phyloP scores from a whole-genome alignment of 2,888 invertebrate genomes.

The Microctonus hyperodae region DNA sequence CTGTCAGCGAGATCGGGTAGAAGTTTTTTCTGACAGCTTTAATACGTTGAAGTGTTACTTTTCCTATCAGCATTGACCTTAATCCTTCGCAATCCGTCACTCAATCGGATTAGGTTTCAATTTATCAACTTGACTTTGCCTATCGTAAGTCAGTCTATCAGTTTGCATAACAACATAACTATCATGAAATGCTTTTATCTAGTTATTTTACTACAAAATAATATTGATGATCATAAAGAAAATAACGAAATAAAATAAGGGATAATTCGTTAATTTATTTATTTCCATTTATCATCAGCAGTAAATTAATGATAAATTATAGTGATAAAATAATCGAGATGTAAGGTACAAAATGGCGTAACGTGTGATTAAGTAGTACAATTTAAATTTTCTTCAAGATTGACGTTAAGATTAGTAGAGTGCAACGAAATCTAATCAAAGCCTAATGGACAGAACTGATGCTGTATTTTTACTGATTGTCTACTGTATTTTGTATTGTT shows the following conservation, averaged over 20 bases:
- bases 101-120: constrained; percentile 14
- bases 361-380: constrained; percentile 7
- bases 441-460: background rate
- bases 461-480: constrained; percentile 3
- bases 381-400: constrained; percentile 19
- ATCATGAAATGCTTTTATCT: background rate
- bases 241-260: background rate
- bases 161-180: background rate
- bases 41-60: background rate
- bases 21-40: background rate
- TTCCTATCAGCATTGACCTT: background rate
- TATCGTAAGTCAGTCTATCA: constrained; percentile 9
- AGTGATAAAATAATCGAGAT: no score
- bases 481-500: constrained; percentile 22
- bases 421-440: constrained; percentile 19
- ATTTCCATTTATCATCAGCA: background rate
- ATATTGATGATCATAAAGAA: background rate
- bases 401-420: constrained; percentile 37
- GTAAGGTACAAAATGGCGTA: no score
- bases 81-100: constrained; percentile 19
- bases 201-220: background rate
- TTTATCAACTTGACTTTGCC: constrained; percentile 12
- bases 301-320: background rate
- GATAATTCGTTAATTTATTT: background rate
- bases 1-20: background rate